Percentiles rank a stretch among this genome's conserved stretches.
Conservation (phyloP, 2,797 vertebrate genomes). For the Zalophus californianus region DNA sequence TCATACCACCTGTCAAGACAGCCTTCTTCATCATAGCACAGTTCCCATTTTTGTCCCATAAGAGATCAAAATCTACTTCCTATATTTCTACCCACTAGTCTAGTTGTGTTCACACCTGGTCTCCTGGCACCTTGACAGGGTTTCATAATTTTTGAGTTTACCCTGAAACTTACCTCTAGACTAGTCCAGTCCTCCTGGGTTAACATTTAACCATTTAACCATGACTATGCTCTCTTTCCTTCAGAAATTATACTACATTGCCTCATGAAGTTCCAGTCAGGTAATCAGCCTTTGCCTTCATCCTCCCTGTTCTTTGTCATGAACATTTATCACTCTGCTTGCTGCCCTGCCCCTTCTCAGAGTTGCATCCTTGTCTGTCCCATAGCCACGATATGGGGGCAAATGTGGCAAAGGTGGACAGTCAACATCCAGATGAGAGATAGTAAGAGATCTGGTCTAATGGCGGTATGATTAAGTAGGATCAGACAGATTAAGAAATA, state of each 20-base stretch:
- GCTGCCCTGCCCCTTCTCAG: not conserved
- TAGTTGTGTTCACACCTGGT: not conserved
- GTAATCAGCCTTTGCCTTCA: not conserved
- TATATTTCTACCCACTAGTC: not conserved
- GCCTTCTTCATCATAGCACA: not conserved
- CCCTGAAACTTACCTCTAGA: not conserved
- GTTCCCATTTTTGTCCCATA: not conserved
- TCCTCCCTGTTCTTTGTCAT: not conserved
- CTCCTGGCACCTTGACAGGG: not conserved
- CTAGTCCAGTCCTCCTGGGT: not conserved
- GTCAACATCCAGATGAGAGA: not conserved
- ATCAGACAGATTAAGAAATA: not conserved
- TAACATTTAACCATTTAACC: not conserved
- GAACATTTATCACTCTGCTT: not conserved
- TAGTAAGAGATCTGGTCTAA: not conserved
- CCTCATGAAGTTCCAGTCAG: not conserved
- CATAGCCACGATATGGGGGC: not conserved
- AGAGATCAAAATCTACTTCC: not conserved
- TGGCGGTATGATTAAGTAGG: not conserved
- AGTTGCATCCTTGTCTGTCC: not conserved
- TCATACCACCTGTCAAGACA: not conserved
- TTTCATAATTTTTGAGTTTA: constrained; percentile 3
- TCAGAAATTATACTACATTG: not conserved
- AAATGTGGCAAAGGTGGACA: not conserved
- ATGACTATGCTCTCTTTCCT: not conserved